Evolutionary conservation across 2,888 invertebrate species (phyloP).

Genomic region (Dryococelus australis): DNA sequence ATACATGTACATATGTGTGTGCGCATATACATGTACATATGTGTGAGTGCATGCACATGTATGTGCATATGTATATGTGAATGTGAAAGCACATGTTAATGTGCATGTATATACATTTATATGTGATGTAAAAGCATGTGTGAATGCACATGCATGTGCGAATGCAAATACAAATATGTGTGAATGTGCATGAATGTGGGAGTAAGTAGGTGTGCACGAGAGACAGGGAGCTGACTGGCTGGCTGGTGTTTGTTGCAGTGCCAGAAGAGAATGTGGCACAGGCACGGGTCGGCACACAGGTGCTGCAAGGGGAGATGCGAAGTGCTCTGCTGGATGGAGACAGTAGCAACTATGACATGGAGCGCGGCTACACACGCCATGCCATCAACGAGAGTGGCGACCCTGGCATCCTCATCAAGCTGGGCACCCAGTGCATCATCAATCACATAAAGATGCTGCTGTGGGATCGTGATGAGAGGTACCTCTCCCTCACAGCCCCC

Average conservation of each 20-base stretch:
- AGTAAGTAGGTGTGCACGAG: no score
- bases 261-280: constrained; percentile 94
- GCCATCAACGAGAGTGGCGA: constrained; percentile 75
- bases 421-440: constrained; percentile 82
- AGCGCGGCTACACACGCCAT: constrained; percentile 90
- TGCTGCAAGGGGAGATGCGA: constrained; percentile 89
- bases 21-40: no score
- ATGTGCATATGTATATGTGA: no score
- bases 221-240: neutral
- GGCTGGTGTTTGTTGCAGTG: constrained; percentile 61
- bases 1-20: no score
- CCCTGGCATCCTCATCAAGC: constrained; percentile 85
- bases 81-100: no score
- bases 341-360: constrained; percentile 86
- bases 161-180: no score
- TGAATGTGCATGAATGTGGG: no score
- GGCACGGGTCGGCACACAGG: constrained; percentile 80
- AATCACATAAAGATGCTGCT: constrained; percentile 92
- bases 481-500: constrained; percentile 29
- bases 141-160: no score
- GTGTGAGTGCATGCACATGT: no score
- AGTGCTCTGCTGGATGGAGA: constrained; percentile 90
- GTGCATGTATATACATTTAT: no score
- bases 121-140: no score
- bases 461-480: constrained; percentile 92